phyloP scores from a whole-genome alignment of 2,888 invertebrate genomes.

The Sphaeridia pumilis region DNA sequence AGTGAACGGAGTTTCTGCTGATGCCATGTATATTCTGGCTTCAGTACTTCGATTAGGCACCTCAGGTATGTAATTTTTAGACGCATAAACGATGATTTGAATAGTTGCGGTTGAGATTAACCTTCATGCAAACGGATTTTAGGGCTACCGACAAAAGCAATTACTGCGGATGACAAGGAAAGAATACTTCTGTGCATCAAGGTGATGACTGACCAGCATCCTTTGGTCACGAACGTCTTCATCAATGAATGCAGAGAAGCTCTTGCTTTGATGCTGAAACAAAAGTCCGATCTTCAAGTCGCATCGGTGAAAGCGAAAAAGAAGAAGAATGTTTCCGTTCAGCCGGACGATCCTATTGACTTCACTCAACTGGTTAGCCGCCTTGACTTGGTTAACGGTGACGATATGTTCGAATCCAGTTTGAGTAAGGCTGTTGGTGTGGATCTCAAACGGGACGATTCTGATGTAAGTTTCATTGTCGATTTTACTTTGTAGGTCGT shows the following conservation, averaged over 20 bases:
- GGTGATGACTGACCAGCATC: slow-evolving; percentile 54
- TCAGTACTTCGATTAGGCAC: slow-evolving; percentile 75
- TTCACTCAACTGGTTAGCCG: slow-evolving; percentile 65
- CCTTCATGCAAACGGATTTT: not conserved
- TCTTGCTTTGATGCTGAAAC: slow-evolving; percentile 68
- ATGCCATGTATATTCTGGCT: slow-evolving; percentile 78
- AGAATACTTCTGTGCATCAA: slow-evolving; percentile 71
- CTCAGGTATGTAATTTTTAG: slow-evolving; percentile 46
- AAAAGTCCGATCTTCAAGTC: slow-evolving; percentile 61
- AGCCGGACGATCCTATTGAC: slow-evolving; percentile 72
- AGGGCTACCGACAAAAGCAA: slow-evolving; percentile 48
- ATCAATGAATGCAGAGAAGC: slow-evolving; percentile 61
- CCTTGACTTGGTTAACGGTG: slow-evolving; percentile 50
- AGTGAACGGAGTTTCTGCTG: slow-evolving; percentile 54
- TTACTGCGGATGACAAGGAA: slow-evolving; percentile 93
- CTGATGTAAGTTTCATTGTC: slow-evolving; percentile 38
- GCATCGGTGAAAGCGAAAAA: slow-evolving; percentile 52
- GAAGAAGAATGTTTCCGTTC: slow-evolving; percentile 55
- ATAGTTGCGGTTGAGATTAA: not conserved
- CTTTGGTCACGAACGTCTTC: slow-evolving; percentile 50
- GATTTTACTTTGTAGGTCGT: not conserved
- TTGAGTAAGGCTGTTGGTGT: slow-evolving; percentile 75
- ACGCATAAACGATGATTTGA: too few relatives aligned
- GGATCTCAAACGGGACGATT: slow-evolving; percentile 41
- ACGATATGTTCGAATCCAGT: slow-evolving; percentile 88